Conservation (phyloP, 2,113 vertebrate genomes). For the Callocephalon fimbriatum region DNA sequence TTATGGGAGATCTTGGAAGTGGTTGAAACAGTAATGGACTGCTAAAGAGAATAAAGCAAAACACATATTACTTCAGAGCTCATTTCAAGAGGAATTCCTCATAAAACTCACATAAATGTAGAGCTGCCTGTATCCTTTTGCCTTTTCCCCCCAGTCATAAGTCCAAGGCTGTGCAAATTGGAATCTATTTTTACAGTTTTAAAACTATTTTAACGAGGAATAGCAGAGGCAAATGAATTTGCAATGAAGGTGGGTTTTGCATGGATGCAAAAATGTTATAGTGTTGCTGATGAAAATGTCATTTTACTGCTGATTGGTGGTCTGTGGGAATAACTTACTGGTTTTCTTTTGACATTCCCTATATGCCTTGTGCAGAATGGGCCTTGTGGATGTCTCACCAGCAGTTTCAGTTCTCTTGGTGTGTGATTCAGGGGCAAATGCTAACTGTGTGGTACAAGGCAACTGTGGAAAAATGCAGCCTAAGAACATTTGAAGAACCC, state of each 20-base stretch:
- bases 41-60: background rate
- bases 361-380: background rate
- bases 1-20: background rate
- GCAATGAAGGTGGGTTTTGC: background rate
- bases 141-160: background rate
- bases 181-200: background rate
- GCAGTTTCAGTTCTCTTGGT: background rate
- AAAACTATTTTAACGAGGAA: background rate
- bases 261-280: background rate
- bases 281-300: background rate
- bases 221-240: background rate
- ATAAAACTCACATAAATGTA: background rate
- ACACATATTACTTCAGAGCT: background rate
- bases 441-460: slow-evolving; percentile 3
- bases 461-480: background rate
- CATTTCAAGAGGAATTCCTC: background rate
- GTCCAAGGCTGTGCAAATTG: background rate
- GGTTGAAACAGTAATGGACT: background rate
- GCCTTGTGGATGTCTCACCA: background rate
- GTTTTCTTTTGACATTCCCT: background rate
- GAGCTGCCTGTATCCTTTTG: background rate
- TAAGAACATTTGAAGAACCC: background rate
- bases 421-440: background rate
- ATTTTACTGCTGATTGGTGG: background rate
- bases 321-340: background rate